phyloP scores from a whole-genome alignment of 1,140 invertebrate genomes.

The Acromyrmex echinatior region DNA sequence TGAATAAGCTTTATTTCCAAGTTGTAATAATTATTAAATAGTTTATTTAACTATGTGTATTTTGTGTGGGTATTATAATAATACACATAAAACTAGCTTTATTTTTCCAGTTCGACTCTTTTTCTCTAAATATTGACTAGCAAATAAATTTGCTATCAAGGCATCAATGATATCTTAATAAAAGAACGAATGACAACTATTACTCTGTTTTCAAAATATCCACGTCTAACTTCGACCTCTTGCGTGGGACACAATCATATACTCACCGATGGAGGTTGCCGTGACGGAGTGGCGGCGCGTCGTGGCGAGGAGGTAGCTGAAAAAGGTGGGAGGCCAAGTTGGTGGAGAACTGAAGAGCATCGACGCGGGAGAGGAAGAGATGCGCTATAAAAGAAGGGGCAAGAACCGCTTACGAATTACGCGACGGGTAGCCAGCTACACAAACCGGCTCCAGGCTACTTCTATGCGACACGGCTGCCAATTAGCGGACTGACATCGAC shows the following conservation, averaged over 20 bases:
- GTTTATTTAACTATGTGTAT: too few relatives aligned
- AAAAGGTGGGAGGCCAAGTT: conserved; percentile 39
- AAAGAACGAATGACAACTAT: background rate
- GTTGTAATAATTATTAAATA: too few relatives aligned
- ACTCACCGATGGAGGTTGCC: background rate
- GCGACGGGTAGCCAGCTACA: conserved; percentile 79
- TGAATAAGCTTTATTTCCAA: too few relatives aligned
- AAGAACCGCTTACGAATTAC: conserved; percentile 86
- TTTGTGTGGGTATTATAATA: too few relatives aligned
- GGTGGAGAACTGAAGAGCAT: conserved; percentile 49
- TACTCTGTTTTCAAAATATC: conserved; percentile 3
- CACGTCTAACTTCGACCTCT: conserved; percentile 2
- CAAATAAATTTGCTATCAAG: background rate
- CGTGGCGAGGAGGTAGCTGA: background rate
- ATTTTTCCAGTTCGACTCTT: too few relatives aligned
- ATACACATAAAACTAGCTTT: too few relatives aligned
- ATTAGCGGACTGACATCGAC: conserved; percentile 85
- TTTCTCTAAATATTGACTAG: too few relatives aligned
- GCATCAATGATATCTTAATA: background rate
- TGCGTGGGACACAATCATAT: background rate
- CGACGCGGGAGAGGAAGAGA: conserved; percentile 15
- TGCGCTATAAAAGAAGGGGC: conserved; percentile 70
- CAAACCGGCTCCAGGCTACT: conserved; percentile 84
- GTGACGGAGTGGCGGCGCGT: background rate
- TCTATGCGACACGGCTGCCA: conserved; percentile 86